phyloP scores from a whole-genome alignment of 2,888 invertebrate genomes.

The Xestoiulus laeticollis region DNA sequence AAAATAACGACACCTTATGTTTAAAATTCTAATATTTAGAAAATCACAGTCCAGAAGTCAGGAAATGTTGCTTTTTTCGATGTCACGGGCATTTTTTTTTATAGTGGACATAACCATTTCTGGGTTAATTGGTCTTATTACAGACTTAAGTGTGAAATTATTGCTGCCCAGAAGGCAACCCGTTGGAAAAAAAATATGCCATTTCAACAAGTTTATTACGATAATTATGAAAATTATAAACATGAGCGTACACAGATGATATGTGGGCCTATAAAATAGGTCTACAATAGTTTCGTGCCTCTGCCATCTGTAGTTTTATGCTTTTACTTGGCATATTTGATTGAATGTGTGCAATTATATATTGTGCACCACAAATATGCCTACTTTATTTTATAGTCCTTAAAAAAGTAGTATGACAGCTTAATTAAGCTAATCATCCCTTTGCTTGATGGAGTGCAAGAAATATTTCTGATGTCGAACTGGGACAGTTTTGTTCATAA shows the following conservation, averaged over 20 bases:
- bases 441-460: background rate
- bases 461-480: background rate
- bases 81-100: background rate
- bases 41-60: background rate
- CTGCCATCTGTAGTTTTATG: background rate
- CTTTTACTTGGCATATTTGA: background rate
- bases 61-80: background rate
- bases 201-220: background rate
- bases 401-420: background rate
- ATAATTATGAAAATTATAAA: constrained; percentile 4
- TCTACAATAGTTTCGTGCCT: background rate
- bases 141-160: background rate
- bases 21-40: background rate
- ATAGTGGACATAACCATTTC: background rate
- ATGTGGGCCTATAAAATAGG: constrained; percentile 3
- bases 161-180: background rate
- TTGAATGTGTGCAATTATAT: constrained; percentile 19
- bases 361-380: background rate
- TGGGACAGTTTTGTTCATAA: background rate
- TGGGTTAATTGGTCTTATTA: background rate
- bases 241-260: background rate
- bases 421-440: background rate
- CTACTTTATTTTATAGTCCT: background rate
- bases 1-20: background rate
- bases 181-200: background rate